Conservation (phyloP, 2,888 invertebrate genomes). For the Junonia oenone region DNA sequence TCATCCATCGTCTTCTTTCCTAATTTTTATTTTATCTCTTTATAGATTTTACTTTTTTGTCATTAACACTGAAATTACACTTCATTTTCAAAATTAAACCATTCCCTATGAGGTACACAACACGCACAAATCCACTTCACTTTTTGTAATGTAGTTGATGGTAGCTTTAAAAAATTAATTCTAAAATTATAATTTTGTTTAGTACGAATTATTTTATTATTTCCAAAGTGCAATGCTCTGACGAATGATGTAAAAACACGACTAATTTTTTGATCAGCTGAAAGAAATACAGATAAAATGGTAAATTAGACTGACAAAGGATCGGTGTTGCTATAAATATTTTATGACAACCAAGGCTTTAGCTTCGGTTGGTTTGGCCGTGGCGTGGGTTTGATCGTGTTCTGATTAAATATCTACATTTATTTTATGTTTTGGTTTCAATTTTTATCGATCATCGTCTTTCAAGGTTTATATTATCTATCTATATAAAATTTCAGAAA, state of each 20-base stretch:
- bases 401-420: no score
- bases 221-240: conserved; percentile 25
- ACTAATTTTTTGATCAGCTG: conserved; percentile 41
- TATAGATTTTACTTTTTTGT: conserved; percentile 42
- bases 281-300: conserved; percentile 7
- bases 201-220: conserved; percentile 27
- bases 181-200: conserved; percentile 9
- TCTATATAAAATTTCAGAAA: no score
- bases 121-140: conserved; percentile 11
- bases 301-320: neutral
- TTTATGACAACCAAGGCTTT: no score
- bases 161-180: conserved; percentile 9
- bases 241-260: conserved; percentile 43
- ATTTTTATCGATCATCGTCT: no score
- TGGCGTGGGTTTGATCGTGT: no score
- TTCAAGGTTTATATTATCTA: no score
- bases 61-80: conserved; percentile 41
- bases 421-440: no score
- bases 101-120: conserved; percentile 11
- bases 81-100: conserved; percentile 52
- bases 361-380: no score
- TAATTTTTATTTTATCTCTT: conserved; percentile 35
- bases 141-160: conserved; percentile 1
- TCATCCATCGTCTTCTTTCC: conserved; percentile 70
- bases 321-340: neutral